Evolutionary conservation across 2,113 vertebrate genomes (phyloP).

Genomic region (Podarcis cretensis): DNA sequence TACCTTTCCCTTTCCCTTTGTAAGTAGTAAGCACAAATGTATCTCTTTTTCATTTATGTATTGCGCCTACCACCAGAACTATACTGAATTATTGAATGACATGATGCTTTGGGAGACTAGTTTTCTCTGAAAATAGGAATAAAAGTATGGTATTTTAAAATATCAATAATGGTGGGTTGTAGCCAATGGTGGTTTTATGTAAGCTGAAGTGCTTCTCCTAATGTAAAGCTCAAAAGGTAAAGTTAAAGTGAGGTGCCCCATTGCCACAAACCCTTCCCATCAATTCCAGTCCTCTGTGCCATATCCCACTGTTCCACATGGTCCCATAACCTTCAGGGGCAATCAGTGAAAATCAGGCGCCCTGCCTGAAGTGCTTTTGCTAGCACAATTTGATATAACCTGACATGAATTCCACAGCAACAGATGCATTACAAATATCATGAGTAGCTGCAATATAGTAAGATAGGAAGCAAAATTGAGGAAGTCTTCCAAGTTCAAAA

Average conservation of each 20-base stretch:
- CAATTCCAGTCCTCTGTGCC: too few species aligned
- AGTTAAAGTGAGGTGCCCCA: too few species aligned
- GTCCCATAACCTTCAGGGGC: too few species aligned
- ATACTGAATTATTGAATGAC: neutral
- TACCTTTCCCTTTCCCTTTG: neutral
- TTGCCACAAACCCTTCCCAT: too few species aligned
- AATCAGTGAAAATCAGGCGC: too few species aligned
- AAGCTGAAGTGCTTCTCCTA: too few species aligned
- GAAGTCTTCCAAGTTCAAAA: neutral
- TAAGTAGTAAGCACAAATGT: neutral
- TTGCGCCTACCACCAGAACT: neutral
- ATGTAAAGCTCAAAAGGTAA: too few species aligned
- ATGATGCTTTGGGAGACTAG: neutral
- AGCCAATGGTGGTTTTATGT: too few species aligned
- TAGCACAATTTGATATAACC: neutral
- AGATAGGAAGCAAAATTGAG: neutral
- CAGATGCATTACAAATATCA: neutral
- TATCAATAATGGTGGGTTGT: too few species aligned
- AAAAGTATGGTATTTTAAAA: neutral
- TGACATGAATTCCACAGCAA: neutral
- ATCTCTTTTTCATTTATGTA: neutral
- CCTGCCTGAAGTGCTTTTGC: too few species aligned
- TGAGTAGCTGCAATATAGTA: neutral
- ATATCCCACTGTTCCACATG: too few species aligned
- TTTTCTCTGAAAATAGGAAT: neutral